Base-by-base conservation (phyloP, 1,140 invertebrate species). In the Asbolus verrucosus region DNA sequence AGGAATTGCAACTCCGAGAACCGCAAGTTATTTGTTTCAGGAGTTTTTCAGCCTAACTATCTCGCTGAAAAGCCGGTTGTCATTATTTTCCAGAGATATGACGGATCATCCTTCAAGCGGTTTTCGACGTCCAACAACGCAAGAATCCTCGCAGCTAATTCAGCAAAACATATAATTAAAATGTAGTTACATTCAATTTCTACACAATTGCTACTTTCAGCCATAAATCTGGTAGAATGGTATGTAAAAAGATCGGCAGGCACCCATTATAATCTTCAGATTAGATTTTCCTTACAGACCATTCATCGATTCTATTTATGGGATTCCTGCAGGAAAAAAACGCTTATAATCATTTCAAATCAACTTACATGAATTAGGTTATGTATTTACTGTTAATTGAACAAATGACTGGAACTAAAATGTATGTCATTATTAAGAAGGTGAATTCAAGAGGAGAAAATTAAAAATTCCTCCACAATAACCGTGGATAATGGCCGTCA, bases 331-430 rank as follows among this genome's bases (percentile, higher is more conserved):
- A 54, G n/a, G 18, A 18, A 54, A 54, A 54, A 54, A 54, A 54
- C 19, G 24, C 18, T 19, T 54, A 54, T 54, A 54, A 54, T 54
- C 46, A 54, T 54, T 54, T 54, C 46, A 54, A 27, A 54, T 54
- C 46, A 27, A 54, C 46, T 54, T 54, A 54, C 46, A 14, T 54
- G 46, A 54, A 54, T 54, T 54, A 54, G 27, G 46, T 24, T 31
- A 31, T 54, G 46, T 54, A 54, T 54, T 54, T 54, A 54, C 46
- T 54, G 46, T 54, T 54, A 54, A 54, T 54, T 54, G 46, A 54
- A 54, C 46, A 54, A 54, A 21, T 54, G 46, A 54, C 19, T 54
- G 46, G 46, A 54, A 54, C 46, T 54, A 54, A 54, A 54, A 54
- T 54, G 46, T 54, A 54, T 54, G 46, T 54, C 46, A 54, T 54